These are phyloP conservation scores for Coenonympha glycerion DNA, from an alignment of 2,888 invertebrate genomes.

Conservation along the genomic window DNA sequence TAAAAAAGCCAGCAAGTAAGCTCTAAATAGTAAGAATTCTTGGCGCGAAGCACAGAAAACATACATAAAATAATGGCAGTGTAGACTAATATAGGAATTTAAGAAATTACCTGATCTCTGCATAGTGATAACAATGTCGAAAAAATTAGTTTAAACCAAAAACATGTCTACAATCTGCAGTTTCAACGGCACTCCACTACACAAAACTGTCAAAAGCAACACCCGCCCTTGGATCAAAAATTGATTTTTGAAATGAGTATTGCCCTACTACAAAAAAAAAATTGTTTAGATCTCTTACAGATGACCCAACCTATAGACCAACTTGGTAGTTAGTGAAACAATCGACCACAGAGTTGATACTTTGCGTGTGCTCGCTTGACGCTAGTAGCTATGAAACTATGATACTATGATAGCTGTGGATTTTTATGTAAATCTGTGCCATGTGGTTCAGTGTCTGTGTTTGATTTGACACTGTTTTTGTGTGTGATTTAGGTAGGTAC, in stretches of 20 bases:
- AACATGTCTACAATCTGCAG: slow-evolving; percentile 62
- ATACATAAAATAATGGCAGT: neutral
- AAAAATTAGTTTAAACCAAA: slow-evolving; percentile 55
- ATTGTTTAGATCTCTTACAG: neutral
- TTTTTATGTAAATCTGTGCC: too few species aligned
- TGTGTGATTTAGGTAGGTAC: too few species aligned
- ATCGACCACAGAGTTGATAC: too few species aligned
- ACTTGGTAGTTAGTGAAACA: too few species aligned
- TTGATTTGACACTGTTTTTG: too few species aligned
- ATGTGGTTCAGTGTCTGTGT: too few species aligned
- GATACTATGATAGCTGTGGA: too few species aligned
- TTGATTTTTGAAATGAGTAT: slow-evolving; percentile 52
- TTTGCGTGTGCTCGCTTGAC: too few species aligned
- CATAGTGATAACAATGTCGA: slow-evolving; percentile 50
- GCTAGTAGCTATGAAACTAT: too few species aligned
- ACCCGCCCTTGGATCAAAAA: slow-evolving; percentile 65
- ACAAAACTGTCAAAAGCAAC: slow-evolving; percentile 62
- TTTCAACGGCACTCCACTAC: slow-evolving; percentile 48
- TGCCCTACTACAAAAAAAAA: neutral
- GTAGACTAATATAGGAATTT: neutral
- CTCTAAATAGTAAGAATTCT: slow-evolving; percentile 7
- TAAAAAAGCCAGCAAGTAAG: neutral
- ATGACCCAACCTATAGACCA: neutral
- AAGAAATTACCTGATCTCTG: slow-evolving; percentile 66
- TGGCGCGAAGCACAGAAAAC: slow-evolving; percentile 19